phyloP scores from a whole-genome alignment of 2,113 vertebrate genomes.

The Phycodurus eques region DNA sequence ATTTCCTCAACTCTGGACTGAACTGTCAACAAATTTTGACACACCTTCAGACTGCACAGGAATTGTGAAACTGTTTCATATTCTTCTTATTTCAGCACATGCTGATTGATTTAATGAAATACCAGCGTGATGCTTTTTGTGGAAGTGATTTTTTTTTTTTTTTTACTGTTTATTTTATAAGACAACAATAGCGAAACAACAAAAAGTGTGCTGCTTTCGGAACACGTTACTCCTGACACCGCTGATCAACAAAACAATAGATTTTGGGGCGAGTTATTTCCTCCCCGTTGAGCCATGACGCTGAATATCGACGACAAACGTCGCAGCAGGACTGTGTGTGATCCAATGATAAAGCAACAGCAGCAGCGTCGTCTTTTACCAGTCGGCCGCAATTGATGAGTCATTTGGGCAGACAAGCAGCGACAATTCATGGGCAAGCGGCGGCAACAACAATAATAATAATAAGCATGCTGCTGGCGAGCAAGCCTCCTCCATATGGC shows the following conservation, averaged over 20 bases:
- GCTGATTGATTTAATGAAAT: too few relatives aligned
- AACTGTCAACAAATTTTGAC: too few relatives aligned
- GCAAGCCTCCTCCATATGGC: slow-evolving; percentile 45
- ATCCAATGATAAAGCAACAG: not conserved
- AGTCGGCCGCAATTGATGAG: not conserved
- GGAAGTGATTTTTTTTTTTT: too few relatives aligned
- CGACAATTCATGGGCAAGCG: slow-evolving; percentile 36
- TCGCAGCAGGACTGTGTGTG: not conserved
- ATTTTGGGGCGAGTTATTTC: not conserved
- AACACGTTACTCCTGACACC: not conserved
- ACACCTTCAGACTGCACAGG: too few relatives aligned
- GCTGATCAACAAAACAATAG: not conserved
- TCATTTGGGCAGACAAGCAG: slow-evolving; percentile 23
- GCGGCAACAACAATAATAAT: not conserved
- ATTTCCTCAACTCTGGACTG: too few relatives aligned
- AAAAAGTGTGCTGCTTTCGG: too few relatives aligned
- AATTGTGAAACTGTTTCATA: too few relatives aligned
- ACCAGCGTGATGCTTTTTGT: too few relatives aligned
- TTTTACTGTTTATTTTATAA: too few relatives aligned
- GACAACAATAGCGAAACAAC: too few relatives aligned
- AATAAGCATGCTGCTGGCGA: slow-evolving; percentile 32
- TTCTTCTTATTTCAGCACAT: too few relatives aligned
- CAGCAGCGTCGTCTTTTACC: not conserved
- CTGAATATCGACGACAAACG: not conserved
- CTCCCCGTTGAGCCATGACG: not conserved